Percentiles rank a stretch among this genome's conserved stretches.
Evolutionary conservation across 2,113 vertebrate genomes (phyloP).

Genomic region (Urocolius indicus): DNA sequence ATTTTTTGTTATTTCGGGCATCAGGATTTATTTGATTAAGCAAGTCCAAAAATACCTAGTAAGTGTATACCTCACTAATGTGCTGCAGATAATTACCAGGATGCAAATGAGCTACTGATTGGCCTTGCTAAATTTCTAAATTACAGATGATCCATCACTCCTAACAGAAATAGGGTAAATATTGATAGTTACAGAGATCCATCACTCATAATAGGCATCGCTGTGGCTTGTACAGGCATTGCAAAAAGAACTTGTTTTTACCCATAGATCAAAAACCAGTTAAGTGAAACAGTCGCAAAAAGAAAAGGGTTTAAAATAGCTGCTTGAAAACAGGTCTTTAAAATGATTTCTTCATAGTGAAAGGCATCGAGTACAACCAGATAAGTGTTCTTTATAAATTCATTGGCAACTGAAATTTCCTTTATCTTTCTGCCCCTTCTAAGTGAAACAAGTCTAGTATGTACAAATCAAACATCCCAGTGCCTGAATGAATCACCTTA

Average conservation of each 20-base stretch:
- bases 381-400: background rate
- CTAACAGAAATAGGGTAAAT: constrained; percentile 36
- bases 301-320: background rate
- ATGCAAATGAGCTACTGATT: constrained; percentile 36
- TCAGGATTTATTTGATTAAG: background rate
- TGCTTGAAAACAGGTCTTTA: background rate
- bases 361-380: background rate
- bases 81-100: constrained; percentile 1
- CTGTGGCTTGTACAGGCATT: background rate
- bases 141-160: constrained; percentile 34
- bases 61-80: constrained; percentile 2
- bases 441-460: background rate
- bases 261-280: background rate
- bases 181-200: background rate
- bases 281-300: background rate
- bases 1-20: constrained; percentile 26
- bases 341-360: background rate
- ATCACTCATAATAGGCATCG: background rate
- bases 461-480: background rate
- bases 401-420: background rate
- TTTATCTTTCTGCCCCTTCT: background rate
- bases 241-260: background rate
- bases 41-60: constrained; percentile 3
- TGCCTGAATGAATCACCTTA: background rate
- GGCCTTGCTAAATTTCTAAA: constrained; percentile 7